Conservation (phyloP, 2,888 invertebrate genomes). For the Agriopis marginaria region DNA sequence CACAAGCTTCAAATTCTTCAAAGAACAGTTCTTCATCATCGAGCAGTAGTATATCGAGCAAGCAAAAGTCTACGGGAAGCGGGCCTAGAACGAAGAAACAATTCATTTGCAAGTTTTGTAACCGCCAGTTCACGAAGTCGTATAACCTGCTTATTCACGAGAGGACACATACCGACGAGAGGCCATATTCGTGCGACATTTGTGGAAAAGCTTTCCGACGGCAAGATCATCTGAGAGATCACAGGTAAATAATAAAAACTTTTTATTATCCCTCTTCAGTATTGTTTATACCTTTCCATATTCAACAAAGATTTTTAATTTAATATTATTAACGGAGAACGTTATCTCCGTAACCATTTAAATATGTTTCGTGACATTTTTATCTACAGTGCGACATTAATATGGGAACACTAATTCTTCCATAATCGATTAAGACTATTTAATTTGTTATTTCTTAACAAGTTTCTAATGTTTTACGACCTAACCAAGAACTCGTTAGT, state of each 20-base stretch:
- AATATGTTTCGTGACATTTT: slow-evolving; percentile 43
- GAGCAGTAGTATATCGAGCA: slow-evolving; percentile 78
- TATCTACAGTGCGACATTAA: slow-evolving; percentile 41
- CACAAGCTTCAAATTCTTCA: slow-evolving; percentile 77
- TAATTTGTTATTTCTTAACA: slow-evolving; percentile 57
- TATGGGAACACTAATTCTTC: slow-evolving; percentile 46
- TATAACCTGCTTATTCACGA: slow-evolving; percentile 99
- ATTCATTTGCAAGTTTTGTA: slow-evolving; percentile 99
- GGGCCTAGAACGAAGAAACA: slow-evolving; percentile 97
- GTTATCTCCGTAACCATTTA: slow-evolving; percentile 33
- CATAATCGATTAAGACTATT: slow-evolving; percentile 59
- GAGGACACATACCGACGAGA: slow-evolving; percentile 98
- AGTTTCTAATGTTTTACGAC: slow-evolving; percentile 53
- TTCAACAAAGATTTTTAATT: slow-evolving; percentile 32
- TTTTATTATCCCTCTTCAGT: slow-evolving; percentile 31
- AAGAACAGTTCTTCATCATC: slow-evolving; percentile 81
- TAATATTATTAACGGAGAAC: slow-evolving; percentile 28
- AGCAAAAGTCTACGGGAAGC: slow-evolving; percentile 80
- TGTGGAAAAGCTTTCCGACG: slow-evolving; percentile 99
- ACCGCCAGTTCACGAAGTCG: slow-evolving; percentile 98
- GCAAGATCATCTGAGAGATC: slow-evolving; percentile 97
- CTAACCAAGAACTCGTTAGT: slow-evolving; percentile 55
- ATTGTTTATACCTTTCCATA: slow-evolving; percentile 33
- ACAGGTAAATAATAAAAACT: slow-evolving; percentile 88
- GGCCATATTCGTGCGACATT: slow-evolving; percentile 99